Conservation (phyloP, 2,888 invertebrate genomes). For the Standfussiana lucernea region DNA sequence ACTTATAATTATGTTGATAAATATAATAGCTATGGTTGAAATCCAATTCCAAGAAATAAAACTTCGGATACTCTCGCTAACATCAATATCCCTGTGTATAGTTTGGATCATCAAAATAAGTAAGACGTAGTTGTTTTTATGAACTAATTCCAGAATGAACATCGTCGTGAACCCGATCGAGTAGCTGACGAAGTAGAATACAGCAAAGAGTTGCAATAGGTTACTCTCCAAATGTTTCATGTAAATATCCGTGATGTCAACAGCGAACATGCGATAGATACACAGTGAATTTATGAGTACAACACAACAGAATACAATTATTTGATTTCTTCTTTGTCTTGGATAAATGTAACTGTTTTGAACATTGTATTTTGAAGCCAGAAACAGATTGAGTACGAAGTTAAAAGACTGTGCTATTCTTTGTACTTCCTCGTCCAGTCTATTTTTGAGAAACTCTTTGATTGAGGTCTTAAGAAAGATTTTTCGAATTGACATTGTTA, state of each 20-base stretch:
- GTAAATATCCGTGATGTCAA: neutral
- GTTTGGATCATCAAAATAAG: constrained; percentile 30
- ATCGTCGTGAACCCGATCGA: constrained; percentile 16
- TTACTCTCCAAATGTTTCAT: constrained; percentile 17
- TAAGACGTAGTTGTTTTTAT: constrained; percentile 3
- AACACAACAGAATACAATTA: neutral
- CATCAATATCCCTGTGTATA: neutral
- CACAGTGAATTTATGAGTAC: constrained; percentile 1
- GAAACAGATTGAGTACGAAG: constrained; percentile 7
- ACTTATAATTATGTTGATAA: constrained; percentile 23
- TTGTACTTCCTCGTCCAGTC: constrained; percentile 2
- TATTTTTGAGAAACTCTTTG: neutral
- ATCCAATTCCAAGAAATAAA: constrained; percentile 33
- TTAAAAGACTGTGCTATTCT: constrained; percentile 19
- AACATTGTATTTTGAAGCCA: constrained; percentile 24
- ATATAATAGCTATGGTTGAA: constrained; percentile 9
- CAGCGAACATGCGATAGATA: constrained; percentile 15
- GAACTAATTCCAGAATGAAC: constrained; percentile 26
- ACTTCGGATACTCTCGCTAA: constrained; percentile 11
- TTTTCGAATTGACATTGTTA: constrained; percentile 11
- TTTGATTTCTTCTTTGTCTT: constrained; percentile 5
- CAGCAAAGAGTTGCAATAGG: constrained; percentile 13
- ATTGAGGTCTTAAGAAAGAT: neutral
- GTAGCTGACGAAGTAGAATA: constrained; percentile 7
- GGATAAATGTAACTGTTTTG: constrained; percentile 16